These are phyloP conservation scores for Sebastes matsubarae DNA, from an alignment of 2,797 vertebrate species.

Conservation along the genomic window DNA sequence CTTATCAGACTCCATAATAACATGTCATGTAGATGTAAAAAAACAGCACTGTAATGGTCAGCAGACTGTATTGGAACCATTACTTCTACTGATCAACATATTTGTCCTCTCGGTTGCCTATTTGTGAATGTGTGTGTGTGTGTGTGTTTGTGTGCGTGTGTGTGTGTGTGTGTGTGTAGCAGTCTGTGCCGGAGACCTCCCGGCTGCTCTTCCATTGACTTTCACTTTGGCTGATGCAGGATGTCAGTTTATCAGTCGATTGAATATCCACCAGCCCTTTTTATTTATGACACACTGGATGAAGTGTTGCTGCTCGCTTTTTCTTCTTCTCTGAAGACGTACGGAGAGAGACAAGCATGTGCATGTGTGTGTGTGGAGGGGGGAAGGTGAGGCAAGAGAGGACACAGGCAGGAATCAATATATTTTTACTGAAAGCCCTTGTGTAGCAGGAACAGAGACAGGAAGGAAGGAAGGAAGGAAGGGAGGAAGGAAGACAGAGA, in stretches of 20 bases:
- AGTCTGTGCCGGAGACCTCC: constrained; percentile 38
- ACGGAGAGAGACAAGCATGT: constrained; percentile 7
- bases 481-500: background rate
- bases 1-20: background rate
- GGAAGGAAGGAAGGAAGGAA: constrained; percentile 29
- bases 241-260: constrained; percentile 76
- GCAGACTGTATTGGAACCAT: background rate
- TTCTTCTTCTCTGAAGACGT: constrained; percentile 42
- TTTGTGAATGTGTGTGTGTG: constrained; percentile 2
- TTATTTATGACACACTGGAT: constrained; percentile 76
- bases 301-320: constrained; percentile 57
- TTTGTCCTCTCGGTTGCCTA: constrained; percentile 4
- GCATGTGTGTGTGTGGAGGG: background rate
- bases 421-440: constrained; percentile 67
- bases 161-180: constrained; percentile 11
- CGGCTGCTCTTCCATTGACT: constrained; percentile 68
- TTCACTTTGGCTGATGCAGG: constrained; percentile 69
- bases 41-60: background rate
- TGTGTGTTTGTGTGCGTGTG: background rate
- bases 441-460: constrained; percentile 57
- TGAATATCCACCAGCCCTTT: constrained; percentile 69
- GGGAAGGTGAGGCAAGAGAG: background rate
- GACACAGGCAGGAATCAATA: constrained; percentile 68
- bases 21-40: background rate
- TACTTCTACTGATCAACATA: constrained; percentile 24